Percentiles rank a stretch among this genome's conserved stretches.
phyloP scores from a whole-genome alignment of 2,797 vertebrate genomes.

The Sphenodon punctatus region DNA sequence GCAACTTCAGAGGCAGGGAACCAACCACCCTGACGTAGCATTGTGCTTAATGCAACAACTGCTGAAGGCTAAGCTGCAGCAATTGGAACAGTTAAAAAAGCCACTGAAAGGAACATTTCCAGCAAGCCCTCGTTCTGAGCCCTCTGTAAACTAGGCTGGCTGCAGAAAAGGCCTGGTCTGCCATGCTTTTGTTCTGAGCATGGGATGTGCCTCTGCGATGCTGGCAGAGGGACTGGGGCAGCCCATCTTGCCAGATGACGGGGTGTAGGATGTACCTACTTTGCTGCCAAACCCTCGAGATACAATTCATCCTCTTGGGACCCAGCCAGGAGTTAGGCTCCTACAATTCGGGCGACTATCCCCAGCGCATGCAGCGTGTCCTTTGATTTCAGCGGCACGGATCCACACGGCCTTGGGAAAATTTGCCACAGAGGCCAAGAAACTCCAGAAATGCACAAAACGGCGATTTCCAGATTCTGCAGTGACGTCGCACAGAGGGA shows the following conservation, averaged over 20 bases:
- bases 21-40: no score
- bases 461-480: no score
- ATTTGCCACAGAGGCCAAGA: no score
- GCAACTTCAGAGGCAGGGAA: fast-evolving
- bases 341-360: fast-evolving
- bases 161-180: fast-evolving
- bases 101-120: not conserved
- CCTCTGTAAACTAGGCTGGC: not conserved
- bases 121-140: fast-evolving
- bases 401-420: no score
- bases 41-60: not conserved
- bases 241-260: not conserved
- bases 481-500: no score
- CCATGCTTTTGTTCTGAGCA: not conserved
- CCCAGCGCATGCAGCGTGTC: not conserved
- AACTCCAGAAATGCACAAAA: no score
- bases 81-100: fast-evolving
- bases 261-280: not conserved
- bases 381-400: fast-evolving
- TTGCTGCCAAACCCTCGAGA: no score
- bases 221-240: not conserved
- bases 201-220: fast-evolving
- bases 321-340: fast-evolving
- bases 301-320: no score
- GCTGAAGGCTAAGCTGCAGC: not conserved